Conservation (phyloP, 2,888 invertebrate species). For the Coelopa pilipes region DNA sequence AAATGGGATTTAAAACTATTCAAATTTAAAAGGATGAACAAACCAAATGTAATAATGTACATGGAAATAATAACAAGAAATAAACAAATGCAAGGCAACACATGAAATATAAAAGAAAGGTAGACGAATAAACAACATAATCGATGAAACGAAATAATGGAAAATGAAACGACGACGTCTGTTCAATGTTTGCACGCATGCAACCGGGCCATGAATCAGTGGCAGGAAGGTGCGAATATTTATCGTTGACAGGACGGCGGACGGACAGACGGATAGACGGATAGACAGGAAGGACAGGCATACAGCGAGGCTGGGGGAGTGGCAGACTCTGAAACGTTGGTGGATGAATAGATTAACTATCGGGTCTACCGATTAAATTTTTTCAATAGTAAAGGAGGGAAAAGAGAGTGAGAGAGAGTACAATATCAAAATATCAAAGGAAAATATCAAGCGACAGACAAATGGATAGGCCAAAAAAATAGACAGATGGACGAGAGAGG, state of each 20-base stretch:
- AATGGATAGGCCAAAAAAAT: not conserved
- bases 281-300: not conserved
- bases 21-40: no score
- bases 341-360: no score
- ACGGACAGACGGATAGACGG: conserved; percentile 15
- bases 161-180: conserved; percentile 24
- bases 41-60: no score
- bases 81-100: not conserved
- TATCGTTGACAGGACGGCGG: conserved; percentile 9
- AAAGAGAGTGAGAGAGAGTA: no score
- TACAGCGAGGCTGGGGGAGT: not conserved
- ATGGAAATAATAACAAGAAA: not conserved
- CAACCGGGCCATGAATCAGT: conserved; percentile 26
- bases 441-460: no score
- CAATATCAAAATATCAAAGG: no score
- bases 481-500: not conserved
- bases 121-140: conserved; percentile 30
- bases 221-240: conserved; percentile 25
- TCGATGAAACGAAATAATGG: conserved; percentile 33
- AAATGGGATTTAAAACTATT: no score
- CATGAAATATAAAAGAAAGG: not conserved
- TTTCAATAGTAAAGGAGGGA: no score
- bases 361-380: no score
- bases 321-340: no score
- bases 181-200: conserved; percentile 29